Percentiles rank a stretch among this genome's conserved stretches.
These are phyloP conservation scores for Eulacestoma nigropectus DNA, from an alignment of 2,113 vertebrate genomes.

Conservation along the genomic window DNA sequence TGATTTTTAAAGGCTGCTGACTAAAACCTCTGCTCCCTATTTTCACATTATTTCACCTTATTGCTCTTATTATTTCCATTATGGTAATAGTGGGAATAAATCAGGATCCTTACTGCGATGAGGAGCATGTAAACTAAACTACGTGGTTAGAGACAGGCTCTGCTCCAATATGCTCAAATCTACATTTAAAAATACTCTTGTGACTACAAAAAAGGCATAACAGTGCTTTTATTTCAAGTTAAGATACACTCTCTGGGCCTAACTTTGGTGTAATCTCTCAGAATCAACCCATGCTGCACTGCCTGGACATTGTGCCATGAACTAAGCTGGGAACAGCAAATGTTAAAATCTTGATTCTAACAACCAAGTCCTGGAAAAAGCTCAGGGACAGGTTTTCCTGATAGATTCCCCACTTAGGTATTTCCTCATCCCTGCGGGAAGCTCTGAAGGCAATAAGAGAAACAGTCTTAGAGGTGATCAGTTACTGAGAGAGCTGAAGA, in stretches of 20 bases:
- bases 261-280: neutral
- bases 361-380: neutral
- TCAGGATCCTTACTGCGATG: neutral
- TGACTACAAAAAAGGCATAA: neutral
- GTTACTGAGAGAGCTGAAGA: neutral
- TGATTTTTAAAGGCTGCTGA: neutral
- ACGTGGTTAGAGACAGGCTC: neutral
- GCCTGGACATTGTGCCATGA: neutral
- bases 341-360: neutral
- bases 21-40: neutral
- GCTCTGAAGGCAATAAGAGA: neutral
- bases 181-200: neutral
- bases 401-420: neutral
- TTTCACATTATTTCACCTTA: conserved; percentile 28
- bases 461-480: no score
- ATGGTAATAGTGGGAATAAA: neutral
- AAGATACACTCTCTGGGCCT: neutral
- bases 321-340: neutral
- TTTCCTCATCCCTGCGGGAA: neutral
- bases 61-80: conserved; percentile 10
- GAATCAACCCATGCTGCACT: neutral
- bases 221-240: neutral
- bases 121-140: neutral
- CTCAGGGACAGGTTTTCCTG: neutral
- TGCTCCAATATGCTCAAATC: neutral